Evolutionary conservation across 2,888 invertebrate genomes (phyloP).

Genomic region (Parasteatoda lunata): DNA sequence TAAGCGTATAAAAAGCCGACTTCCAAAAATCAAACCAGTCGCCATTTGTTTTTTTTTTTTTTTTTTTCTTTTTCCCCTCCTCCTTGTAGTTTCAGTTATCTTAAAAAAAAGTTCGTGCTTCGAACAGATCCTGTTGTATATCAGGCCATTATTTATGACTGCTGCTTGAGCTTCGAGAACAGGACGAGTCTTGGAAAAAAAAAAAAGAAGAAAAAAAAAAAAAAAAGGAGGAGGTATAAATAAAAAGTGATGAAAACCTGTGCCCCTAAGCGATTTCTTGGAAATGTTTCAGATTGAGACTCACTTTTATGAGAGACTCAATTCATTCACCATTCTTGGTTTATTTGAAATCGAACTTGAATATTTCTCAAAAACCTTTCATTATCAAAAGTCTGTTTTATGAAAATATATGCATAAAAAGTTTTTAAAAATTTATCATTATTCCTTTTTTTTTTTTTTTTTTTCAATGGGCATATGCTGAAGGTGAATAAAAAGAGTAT

Average conservation of each 20-base stretch:
- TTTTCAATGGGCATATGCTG: too few species aligned
- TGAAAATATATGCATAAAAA: too few species aligned
- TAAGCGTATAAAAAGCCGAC: slow-evolving; percentile 33
- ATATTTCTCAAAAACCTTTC: too few species aligned
- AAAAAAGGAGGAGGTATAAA: not conserved
- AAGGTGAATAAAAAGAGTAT: too few species aligned
- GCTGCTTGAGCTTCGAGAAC: slow-evolving; percentile 7
- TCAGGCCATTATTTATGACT: slow-evolving; percentile 48
- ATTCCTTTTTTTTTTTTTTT: too few species aligned
- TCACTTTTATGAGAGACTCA: too few species aligned
- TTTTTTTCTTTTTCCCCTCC: slow-evolving; percentile 15
- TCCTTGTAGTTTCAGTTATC: slow-evolving; percentile 1
- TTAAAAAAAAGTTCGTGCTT: slow-evolving; percentile 7
- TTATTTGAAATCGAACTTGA: too few species aligned
- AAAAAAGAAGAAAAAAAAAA: too few species aligned
- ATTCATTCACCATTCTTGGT: too few species aligned
- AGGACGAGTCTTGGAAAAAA: slow-evolving; percentile 6
- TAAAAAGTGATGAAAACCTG: slow-evolving; percentile 14
- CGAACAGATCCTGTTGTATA: slow-evolving; percentile 46
- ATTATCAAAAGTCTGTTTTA: too few species aligned
- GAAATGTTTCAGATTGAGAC: not conserved
- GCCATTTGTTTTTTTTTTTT: not conserved
- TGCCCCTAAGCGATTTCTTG: not conserved
- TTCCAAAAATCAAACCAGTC: not conserved
- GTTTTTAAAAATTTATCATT: too few species aligned